phyloP scores from a whole-genome alignment of 2,113 vertebrate species.

The Toxostoma redivivum region DNA sequence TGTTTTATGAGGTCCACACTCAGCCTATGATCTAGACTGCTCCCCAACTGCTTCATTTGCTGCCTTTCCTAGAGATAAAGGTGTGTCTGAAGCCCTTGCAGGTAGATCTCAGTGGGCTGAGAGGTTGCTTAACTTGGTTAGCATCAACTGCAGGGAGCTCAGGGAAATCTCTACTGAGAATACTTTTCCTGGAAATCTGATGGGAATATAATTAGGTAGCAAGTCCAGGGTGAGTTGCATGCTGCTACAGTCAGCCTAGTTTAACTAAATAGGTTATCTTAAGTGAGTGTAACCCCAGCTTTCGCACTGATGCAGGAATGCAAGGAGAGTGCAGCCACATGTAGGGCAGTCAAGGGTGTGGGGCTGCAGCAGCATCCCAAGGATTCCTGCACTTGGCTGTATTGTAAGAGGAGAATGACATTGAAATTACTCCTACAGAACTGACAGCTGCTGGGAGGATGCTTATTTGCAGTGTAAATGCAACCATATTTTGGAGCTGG shows the following conservation, averaged over 20 bases:
- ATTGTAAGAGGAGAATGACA: neutral
- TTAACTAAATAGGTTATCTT: neutral
- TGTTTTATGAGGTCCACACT: neutral
- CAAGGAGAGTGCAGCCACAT: accelerated
- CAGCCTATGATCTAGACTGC: neutral
- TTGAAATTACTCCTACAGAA: neutral
- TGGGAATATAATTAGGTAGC: neutral
- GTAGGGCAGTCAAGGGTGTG: neutral
- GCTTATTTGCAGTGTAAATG: neutral
- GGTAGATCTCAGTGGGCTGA: neutral
- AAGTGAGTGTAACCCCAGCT: neutral
- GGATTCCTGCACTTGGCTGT: neutral
- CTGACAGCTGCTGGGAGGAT: neutral
- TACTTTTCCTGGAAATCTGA: neutral
- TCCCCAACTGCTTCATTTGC: neutral
- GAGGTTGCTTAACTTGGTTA: neutral
- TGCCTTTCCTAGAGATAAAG: neutral
- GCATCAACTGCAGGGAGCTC: neutral
- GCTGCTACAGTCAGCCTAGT: neutral
- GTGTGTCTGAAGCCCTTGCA: neutral
- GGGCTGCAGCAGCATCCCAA: neutral
- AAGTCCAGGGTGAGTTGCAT: neutral
- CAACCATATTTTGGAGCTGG: constrained; percentile 9
- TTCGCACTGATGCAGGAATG: neutral
- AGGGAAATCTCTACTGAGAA: neutral